Percentiles rank a stretch among this genome's conserved stretches.
phyloP scores from a whole-genome alignment of 2,113 vertebrate genomes.

The Nymphicus hollandicus region DNA sequence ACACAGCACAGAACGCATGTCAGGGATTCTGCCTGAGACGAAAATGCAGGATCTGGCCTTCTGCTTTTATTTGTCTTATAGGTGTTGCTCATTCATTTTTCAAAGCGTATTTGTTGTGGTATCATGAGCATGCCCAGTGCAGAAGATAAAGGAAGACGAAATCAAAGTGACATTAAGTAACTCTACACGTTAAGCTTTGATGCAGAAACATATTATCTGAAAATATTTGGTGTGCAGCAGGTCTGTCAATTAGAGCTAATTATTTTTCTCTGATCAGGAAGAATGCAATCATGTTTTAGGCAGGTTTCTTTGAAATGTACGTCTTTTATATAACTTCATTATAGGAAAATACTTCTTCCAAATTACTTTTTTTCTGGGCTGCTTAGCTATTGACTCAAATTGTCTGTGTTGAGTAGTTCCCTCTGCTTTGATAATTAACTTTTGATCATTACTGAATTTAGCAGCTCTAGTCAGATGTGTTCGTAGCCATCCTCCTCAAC shows the following conservation, averaged over 20 bases:
- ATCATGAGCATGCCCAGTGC: conserved; percentile 39
- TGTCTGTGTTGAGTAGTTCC: conserved; percentile 55
- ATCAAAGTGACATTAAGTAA: conserved; percentile 65
- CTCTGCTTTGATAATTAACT: conserved; percentile 76
- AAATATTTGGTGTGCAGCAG: conserved; percentile 54
- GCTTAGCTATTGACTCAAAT: conserved; percentile 70
- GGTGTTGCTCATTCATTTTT: conserved; percentile 53
- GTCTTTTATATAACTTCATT: conserved; percentile 63
- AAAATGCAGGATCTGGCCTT: background rate
- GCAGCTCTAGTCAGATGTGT: conserved; percentile 66
- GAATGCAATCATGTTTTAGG: conserved; percentile 57
- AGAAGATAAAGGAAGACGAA: conserved; percentile 34
- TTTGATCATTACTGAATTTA: conserved; percentile 70
- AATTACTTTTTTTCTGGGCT: conserved; percentile 63
- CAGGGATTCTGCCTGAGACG: background rate
- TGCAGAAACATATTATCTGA: conserved; percentile 52
- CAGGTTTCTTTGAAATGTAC: conserved; percentile 64
- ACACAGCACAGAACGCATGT: background rate
- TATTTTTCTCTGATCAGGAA: conserved; percentile 69
- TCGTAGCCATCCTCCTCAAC: conserved; percentile 61
- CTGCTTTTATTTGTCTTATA: conserved; percentile 38
- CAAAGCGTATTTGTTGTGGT: background rate
- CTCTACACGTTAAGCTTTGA: conserved; percentile 56
- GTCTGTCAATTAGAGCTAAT: conserved; percentile 66
- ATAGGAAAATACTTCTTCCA: conserved; percentile 66